These are phyloP conservation scores for Sepiola atlantica DNA, from an alignment of 2,888 invertebrate genomes.

Conservation along the genomic window DNA sequence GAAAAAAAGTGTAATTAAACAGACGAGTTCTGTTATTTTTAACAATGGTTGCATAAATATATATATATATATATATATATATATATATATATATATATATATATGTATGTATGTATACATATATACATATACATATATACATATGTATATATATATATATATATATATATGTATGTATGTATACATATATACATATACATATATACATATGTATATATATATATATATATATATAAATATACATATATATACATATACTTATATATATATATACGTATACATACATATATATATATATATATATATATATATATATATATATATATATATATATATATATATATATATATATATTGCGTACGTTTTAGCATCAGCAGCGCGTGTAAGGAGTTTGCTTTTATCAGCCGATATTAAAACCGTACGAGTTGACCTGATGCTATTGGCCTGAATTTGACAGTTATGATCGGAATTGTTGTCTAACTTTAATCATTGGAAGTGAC, in stretches of 20 bases:
- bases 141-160: neutral
- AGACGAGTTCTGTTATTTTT: no score
- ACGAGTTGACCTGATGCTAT: neutral
- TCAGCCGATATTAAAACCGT: neutral
- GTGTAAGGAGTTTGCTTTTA: neutral
- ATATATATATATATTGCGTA: neutral
- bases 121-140: neutral
- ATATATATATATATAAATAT: neutral
- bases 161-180: neutral
- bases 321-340: neutral
- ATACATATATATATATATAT: neutral
- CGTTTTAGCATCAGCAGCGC: neutral
- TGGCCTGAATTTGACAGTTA: neutral
- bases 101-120: neutral
- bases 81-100: neutral
- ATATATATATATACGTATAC: neutral
- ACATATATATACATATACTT: neutral
- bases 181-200: neutral
- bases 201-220: neutral
- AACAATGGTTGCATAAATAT: no score
- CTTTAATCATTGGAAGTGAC: neutral
- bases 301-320: neutral
- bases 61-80: no score
- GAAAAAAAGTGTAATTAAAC: no score
- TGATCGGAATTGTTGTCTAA: neutral